phyloP scores from a whole-genome alignment of 2,797 vertebrate genomes.

The Dryobates pubescens region DNA sequence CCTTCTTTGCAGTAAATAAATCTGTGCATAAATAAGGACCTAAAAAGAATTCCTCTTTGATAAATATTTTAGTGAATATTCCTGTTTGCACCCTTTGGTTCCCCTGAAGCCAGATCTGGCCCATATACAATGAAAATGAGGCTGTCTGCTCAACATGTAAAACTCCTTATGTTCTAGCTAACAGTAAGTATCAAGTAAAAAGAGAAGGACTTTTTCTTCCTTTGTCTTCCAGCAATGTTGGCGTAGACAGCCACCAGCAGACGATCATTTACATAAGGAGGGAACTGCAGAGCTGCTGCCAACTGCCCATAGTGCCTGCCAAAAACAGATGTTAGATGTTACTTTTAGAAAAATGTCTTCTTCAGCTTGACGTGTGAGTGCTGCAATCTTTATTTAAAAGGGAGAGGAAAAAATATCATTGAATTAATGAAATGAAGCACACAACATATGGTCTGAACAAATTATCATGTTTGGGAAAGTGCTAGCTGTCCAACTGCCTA shows the following conservation, averaged over 20 bases:
- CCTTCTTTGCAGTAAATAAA: slow-evolving; percentile 29
- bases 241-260: slow-evolving; percentile 60
- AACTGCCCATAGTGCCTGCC: slow-evolving; percentile 67
- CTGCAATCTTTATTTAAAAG: slow-evolving; percentile 65
- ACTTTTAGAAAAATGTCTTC: slow-evolving; percentile 61
- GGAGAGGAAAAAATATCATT: slow-evolving; percentile 49
- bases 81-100: slow-evolving; percentile 2
- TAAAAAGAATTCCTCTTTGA: slow-evolving; percentile 50
- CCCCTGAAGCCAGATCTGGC: slow-evolving; percentile 54
- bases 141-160: slow-evolving; percentile 45
- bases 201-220: slow-evolving; percentile 61
- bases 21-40: slow-evolving; percentile 3
- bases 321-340: slow-evolving; percentile 74
- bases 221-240: slow-evolving; percentile 59
- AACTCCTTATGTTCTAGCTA: slow-evolving; percentile 42
- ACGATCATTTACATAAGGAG: slow-evolving; percentile 70
- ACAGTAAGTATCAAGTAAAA: slow-evolving; percentile 31
- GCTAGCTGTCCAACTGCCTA: neutral
- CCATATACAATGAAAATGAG: slow-evolving; percentile 57
- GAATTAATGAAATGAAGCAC: slow-evolving; percentile 25
- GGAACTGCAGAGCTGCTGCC: slow-evolving; percentile 64
- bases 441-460: slow-evolving; percentile 51
- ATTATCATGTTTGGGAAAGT: slow-evolving; percentile 10
- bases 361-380: slow-evolving; percentile 57
- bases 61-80: slow-evolving; percentile 54